A percentile compares a stretch with the other conserved stretches of the same genome.
Evolutionary conservation across 2,888 invertebrate genomes (phyloP).

Genomic region (Agapostemon virescens): DNA sequence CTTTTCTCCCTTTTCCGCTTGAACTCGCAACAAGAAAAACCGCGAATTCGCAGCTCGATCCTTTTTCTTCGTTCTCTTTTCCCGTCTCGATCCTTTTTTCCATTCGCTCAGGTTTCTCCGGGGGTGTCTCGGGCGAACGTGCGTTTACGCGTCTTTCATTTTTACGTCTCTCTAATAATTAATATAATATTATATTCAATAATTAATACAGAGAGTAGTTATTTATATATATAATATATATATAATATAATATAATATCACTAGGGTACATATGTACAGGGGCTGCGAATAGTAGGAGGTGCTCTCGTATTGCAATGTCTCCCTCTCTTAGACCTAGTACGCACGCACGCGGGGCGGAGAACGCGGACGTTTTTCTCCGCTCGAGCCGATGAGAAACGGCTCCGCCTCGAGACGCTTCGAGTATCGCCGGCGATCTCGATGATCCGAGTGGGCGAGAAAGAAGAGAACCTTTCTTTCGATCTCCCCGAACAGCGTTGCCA

Average conservation of each 20-base stretch:
- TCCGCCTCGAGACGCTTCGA: conserved; percentile 25
- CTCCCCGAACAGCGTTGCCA: not conserved
- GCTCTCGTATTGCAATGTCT: conserved; percentile 77
- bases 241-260: conserved; percentile 76
- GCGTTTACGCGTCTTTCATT: conserved; percentile 67
- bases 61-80: no score
- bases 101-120: conserved; percentile 17
- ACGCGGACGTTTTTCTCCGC: conserved; percentile 42
- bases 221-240: conserved; percentile 74
- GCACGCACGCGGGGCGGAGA: conserved; percentile 61
- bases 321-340: conserved; percentile 59
- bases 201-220: conserved; percentile 78
- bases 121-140: conserved; percentile 66
- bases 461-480: not conserved
- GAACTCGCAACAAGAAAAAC: not conserved
- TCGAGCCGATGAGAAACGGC: not conserved
- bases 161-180: conserved; percentile 75
- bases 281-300: conserved; percentile 75
- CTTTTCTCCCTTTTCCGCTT: not conserved
- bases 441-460: not conserved
- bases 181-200: conserved; percentile 79
- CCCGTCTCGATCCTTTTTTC: not conserved
- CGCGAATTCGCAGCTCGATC: not conserved
- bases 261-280: conserved; percentile 80
- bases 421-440: conserved; percentile 5